A percentile compares a stretch with the other conserved stretches of the same genome.
Evolutionary conservation across 2,797 vertebrate genomes (phyloP).

Genomic region (Merluccius polli): DNA sequence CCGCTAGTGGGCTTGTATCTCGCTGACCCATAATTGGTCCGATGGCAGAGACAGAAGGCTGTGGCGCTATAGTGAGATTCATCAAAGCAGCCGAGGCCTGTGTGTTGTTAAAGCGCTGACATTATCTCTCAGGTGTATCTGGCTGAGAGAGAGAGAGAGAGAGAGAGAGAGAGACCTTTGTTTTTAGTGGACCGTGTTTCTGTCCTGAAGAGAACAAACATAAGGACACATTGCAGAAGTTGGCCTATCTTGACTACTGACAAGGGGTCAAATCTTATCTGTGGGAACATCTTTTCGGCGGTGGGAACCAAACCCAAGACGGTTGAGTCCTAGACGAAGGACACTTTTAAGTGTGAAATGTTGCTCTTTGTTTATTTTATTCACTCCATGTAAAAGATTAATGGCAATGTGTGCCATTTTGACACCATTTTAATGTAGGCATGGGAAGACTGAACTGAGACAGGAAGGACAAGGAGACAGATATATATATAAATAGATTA

Average conservation of each 20-base stretch:
- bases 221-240: not conserved
- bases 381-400: not conserved
- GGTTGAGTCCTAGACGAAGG: not conserved
- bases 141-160: not conserved
- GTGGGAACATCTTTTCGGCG: not conserved
- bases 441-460: not conserved
- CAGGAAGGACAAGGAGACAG: not conserved
- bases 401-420: not conserved
- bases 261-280: not conserved
- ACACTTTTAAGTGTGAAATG: not conserved
- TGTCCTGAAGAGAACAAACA: not conserved
- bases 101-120: conserved; percentile 4
- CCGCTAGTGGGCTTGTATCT: not conserved
- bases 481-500: not conserved
- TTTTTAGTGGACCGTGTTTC: not conserved
- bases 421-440: not conserved
- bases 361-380: not conserved
- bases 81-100: conserved; percentile 10
- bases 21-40: not conserved
- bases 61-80: not conserved
- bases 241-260: not conserved
- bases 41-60: not conserved
- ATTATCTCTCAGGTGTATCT: not conserved
- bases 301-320: not conserved
- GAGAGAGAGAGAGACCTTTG: not conserved